These are phyloP conservation scores for Urocitellus parryii DNA, from an alignment of 2,113 vertebrate species.

Conservation along the genomic window DNA sequence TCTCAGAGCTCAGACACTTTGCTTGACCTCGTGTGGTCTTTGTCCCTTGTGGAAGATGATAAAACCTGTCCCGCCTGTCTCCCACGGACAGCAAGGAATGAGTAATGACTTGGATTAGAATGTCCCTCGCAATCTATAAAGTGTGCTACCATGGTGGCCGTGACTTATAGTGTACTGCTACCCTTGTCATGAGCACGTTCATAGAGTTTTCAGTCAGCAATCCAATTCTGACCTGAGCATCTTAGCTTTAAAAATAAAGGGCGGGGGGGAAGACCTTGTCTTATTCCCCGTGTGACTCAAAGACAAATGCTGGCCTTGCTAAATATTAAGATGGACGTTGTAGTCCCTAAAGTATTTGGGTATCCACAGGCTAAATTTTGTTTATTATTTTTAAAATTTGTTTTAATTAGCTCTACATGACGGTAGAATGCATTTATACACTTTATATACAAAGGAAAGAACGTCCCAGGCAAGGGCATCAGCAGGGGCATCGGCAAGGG, in stretches of 20 bases:
- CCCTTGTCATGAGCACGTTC: not conserved
- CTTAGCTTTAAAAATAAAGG: not conserved
- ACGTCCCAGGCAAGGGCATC: not conserved
- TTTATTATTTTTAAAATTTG: too few species aligned
- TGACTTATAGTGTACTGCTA: rapidly evolving
- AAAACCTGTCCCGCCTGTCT: not conserved
- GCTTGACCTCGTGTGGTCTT: not conserved
- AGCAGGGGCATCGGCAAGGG: too few species aligned
- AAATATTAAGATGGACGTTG: not conserved
- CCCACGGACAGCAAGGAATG: not conserved
- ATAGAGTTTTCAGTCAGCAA: not conserved
- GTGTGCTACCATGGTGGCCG: rapidly evolving
- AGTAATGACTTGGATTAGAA: not conserved
- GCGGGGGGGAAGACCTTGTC: not conserved
- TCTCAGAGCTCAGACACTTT: not conserved
- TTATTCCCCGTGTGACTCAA: not conserved
- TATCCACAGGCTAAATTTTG: not conserved
- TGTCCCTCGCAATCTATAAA: not conserved
- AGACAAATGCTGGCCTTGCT: not conserved
- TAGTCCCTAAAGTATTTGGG: not conserved
- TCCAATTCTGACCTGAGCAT: not conserved
- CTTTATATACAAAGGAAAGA: not conserved
- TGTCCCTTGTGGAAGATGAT: not conserved
- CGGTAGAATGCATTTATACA: too few species aligned
- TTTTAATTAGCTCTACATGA: too few species aligned